A percentile compares a stretch with the other conserved stretches of the same genome.
phyloP scores from a whole-genome alignment of 2,113 vertebrate species.

The Microcebus tavaratra region DNA sequence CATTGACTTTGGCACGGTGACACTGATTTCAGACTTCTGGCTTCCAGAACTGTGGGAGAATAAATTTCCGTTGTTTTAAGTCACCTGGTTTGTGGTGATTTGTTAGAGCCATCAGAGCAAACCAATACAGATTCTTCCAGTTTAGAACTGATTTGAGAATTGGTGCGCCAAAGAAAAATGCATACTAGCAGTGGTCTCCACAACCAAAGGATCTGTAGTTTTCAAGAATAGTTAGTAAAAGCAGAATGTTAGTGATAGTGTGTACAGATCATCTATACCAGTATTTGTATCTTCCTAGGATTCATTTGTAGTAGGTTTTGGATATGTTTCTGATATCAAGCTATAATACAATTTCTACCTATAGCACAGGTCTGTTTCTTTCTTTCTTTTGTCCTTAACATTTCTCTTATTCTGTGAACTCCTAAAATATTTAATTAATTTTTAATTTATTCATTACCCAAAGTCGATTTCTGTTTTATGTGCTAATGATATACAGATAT shows the following conservation, averaged over 20 bases:
- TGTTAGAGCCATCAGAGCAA: not conserved
- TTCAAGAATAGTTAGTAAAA: not conserved
- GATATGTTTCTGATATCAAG: not conserved
- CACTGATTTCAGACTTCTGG: not conserved
- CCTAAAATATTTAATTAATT: not conserved
- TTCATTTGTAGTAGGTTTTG: not conserved
- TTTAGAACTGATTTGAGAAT: not conserved
- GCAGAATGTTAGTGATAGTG: not conserved
- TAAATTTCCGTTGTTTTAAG: not conserved
- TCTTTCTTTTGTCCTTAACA: no score
- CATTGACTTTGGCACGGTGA: not conserved
- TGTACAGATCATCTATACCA: not conserved
- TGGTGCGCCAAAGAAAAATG: not conserved
- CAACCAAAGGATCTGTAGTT: not conserved
- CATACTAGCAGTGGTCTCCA: not conserved
- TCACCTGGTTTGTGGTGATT: not conserved
- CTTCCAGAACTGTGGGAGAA: not conserved
- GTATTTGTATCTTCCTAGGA: no score
- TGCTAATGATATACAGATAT: not conserved
- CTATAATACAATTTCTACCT: not conserved
- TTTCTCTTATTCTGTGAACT: not conserved
- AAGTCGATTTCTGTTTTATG: not conserved
- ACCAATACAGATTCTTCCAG: not conserved
- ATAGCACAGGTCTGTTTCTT: not conserved
- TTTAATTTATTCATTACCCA: not conserved